Evolutionary conservation across 2,888 invertebrate genomes (phyloP).

Genomic region (Drosophila niveifrons): DNA sequence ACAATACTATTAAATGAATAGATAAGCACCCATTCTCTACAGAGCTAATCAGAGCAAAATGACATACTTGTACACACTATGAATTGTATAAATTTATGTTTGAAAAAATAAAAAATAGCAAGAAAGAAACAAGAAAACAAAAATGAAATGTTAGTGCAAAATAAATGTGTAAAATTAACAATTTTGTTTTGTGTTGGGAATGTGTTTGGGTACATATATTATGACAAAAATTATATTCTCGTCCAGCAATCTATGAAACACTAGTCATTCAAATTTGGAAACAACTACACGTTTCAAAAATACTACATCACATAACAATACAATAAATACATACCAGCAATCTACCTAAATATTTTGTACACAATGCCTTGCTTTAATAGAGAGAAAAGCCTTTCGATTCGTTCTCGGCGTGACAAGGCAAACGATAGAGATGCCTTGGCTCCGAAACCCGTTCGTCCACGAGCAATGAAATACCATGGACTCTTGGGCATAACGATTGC

Average conservation of each 20-base stretch:
- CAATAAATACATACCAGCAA: not conserved
- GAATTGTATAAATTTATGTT: conserved; percentile 63
- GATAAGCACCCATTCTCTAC: conserved; percentile 39
- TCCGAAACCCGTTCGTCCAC: conserved; percentile 80
- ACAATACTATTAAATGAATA: conserved; percentile 26
- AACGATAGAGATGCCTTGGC: conserved; percentile 55
- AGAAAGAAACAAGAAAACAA: conserved; percentile 27
- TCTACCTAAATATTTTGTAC: not conserved
- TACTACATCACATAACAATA: conserved; percentile 8
- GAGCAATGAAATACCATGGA: conserved; percentile 78
- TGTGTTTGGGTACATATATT: not conserved
- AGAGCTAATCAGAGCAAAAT: conserved; percentile 29
- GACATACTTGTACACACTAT: conserved; percentile 47
- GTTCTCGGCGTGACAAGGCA: conserved; percentile 42
- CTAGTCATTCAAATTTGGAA: conserved; percentile 9
- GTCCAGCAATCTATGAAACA: conserved; percentile 6
- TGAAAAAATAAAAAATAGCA: conserved; percentile 24
- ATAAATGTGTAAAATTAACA: conserved; percentile 76
- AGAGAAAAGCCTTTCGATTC: conserved; percentile 46
- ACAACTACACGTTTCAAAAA: not conserved
- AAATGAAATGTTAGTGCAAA: conserved; percentile 76
- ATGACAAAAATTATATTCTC: not conserved
- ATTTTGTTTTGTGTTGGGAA: not conserved
- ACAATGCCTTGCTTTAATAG: conserved; percentile 64
- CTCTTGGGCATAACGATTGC: conserved; percentile 81